A percentile compares a stretch with the other conserved stretches of the same genome.
Evolutionary conservation across 2,888 invertebrate species (phyloP).

Genomic region (Cheilosia vernalis): DNA sequence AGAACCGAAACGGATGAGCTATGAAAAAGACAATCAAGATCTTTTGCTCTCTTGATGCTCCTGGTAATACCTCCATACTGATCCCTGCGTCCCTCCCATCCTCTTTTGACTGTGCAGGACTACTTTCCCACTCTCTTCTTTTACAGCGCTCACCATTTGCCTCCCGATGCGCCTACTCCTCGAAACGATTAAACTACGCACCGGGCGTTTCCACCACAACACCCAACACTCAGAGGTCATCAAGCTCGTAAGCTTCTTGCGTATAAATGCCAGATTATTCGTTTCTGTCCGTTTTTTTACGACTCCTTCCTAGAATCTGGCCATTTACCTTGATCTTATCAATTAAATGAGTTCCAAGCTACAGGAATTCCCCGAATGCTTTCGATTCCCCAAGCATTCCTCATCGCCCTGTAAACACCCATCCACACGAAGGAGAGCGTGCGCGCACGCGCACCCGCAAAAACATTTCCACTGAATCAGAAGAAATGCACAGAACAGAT

Average conservation of each 20-base stretch:
- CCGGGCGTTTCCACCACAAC: no score
- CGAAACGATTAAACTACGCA: no score
- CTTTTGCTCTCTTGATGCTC: no score
- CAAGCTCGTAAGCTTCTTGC: not conserved
- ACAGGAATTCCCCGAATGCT: constrained; percentile 58
- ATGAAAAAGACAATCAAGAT: no score
- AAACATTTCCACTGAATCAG: constrained; percentile 58
- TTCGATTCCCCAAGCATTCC: constrained; percentile 46
- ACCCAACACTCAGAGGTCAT: not conserved
- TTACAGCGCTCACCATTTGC: no score
- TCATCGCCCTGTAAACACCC: constrained; percentile 14
- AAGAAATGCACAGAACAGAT: constrained; percentile 20
- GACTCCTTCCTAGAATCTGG: constrained; percentile 41
- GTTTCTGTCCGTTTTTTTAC: constrained; percentile 8
- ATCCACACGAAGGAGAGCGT: constrained; percentile 6
- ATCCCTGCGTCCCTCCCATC: no score
- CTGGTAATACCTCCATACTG: no score
- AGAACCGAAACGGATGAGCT: no score
- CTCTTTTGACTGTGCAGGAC: no score
- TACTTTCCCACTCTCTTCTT: no score
- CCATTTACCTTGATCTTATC: constrained; percentile 55
- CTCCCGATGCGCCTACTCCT: no score
- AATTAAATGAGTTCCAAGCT: constrained; percentile 48
- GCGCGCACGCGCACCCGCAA: constrained; percentile 8
- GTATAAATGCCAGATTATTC: constrained; percentile 14